A percentile compares a stretch with the other conserved stretches of the same genome.
Evolutionary conservation across 64 coral and sea anemone species (phyloP).

Genomic region (Montipora cactus): DNA sequence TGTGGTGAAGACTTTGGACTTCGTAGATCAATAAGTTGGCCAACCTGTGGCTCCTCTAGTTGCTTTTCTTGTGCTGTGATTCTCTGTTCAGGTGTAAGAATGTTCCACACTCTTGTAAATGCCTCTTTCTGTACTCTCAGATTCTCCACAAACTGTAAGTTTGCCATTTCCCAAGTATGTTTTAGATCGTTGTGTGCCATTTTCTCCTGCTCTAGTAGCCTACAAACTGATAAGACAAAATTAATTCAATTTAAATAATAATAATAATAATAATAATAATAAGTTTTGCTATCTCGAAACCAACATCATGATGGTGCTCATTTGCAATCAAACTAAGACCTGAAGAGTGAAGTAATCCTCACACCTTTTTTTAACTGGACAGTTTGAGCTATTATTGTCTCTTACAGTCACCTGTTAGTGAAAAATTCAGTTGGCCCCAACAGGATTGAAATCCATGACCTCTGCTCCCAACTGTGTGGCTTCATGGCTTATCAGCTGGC

Average conservation of each 20-base stretch:
- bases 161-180: conserved; percentile 98
- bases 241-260: too few species aligned
- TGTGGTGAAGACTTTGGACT: conserved; percentile 28
- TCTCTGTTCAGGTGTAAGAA: conserved; percentile 87
- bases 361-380: too few species aligned
- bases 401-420: too few species aligned
- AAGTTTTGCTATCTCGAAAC: neutral
- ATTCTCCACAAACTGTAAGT: conserved; percentile 89
- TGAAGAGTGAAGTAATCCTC: too few species aligned
- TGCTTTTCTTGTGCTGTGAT: conserved; percentile 49
- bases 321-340: too few species aligned
- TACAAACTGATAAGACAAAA: conserved; percentile 14
- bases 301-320: neutral
- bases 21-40: conserved; percentile 36
- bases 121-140: conserved; percentile 70
- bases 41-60: conserved; percentile 1
- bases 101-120: conserved; percentile 67
- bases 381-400: too few species aligned
- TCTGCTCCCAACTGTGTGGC: too few species aligned
- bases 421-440: too few species aligned
- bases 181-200: conserved; percentile 89
- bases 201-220: conserved; percentile 89
- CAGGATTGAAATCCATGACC: too few species aligned
- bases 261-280: neutral
- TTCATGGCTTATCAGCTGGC: too few species aligned